Conservation (phyloP, 2,797 vertebrate species). For the Toxotes lorentzi region DNA sequence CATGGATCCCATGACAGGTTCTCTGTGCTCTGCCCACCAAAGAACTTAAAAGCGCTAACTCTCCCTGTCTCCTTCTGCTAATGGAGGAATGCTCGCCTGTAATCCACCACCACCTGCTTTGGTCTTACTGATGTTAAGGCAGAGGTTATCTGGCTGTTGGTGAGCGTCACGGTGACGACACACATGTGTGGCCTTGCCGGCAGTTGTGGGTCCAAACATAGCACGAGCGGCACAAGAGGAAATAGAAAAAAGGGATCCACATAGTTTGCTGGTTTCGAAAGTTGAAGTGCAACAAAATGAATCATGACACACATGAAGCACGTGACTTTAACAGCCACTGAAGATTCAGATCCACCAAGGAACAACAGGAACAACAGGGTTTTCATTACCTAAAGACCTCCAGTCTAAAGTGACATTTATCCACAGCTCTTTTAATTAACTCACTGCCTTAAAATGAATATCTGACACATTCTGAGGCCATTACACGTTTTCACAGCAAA, state of each 20-base stretch:
- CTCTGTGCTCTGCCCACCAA: not conserved
- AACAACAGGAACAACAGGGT: too few species aligned
- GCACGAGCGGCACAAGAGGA: not conserved
- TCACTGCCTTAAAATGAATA: not conserved
- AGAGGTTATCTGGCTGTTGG: conserved; percentile 26
- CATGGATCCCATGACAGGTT: conserved; percentile 33
- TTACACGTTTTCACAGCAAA: not conserved
- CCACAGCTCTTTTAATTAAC: not conserved
- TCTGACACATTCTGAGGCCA: not conserved
- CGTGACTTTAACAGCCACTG: too few species aligned
- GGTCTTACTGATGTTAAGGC: conserved; percentile 20
- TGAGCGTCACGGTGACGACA: not conserved
- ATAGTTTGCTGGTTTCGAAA: too few species aligned
- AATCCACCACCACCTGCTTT: conserved; percentile 59
- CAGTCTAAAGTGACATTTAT: not conserved
- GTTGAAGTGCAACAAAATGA: too few species aligned
- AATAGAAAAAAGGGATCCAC: not conserved
- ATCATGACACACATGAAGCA: too few species aligned
- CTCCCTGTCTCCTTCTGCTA: conserved; percentile 34
- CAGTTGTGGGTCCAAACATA: not conserved
- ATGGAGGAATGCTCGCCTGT: conserved; percentile 32
- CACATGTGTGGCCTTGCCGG: not conserved
- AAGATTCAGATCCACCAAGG: too few species aligned
- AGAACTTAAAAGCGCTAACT: conserved; percentile 15
- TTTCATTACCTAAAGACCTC: too few species aligned